Evolutionary conservation across 2,797 vertebrate species (phyloP).

Genomic region (Labeo calbasu): DNA sequence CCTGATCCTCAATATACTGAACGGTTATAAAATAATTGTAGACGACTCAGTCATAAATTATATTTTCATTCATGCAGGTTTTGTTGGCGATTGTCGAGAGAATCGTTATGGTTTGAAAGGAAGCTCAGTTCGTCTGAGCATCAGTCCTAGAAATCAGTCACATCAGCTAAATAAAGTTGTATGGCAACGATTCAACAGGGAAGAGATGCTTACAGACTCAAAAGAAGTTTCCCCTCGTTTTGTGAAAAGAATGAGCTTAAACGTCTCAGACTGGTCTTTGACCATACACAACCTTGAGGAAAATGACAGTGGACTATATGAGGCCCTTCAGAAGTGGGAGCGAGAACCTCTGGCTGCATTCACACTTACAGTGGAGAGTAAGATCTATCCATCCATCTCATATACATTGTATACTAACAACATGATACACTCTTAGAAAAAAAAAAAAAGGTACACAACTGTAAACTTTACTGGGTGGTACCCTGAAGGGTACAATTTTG

Average conservation of each 20-base stretch:
- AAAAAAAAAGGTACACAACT: too few species aligned
- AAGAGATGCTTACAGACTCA: too few species aligned
- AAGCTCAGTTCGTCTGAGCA: neutral
- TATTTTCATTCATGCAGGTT: neutral
- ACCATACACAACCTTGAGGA: conserved; percentile 57
- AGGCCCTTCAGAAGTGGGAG: too few species aligned
- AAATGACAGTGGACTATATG: conserved; percentile 51
- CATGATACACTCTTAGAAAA: neutral
- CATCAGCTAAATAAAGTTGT: rapidly evolving
- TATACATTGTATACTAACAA: neutral
- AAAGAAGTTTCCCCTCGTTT: too few species aligned
- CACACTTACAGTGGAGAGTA: conserved; percentile 64
- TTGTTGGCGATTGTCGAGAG: neutral
- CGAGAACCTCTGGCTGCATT: rapidly evolving
- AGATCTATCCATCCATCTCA: conserved; percentile 17
- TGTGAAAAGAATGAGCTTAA: rapidly evolving
- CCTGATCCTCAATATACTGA: neutral
- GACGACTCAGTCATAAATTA: neutral
- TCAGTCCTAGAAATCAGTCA: neutral
- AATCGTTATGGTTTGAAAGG: neutral
- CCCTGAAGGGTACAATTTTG: too few species aligned
- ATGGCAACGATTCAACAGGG: neutral
- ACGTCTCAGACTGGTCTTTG: rapidly evolving
- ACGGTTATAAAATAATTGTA: neutral
- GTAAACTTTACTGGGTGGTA: too few species aligned